Base-by-base conservation (phyloP, 1,140 invertebrate genomes). In the Hycleus cichorii region DNA sequence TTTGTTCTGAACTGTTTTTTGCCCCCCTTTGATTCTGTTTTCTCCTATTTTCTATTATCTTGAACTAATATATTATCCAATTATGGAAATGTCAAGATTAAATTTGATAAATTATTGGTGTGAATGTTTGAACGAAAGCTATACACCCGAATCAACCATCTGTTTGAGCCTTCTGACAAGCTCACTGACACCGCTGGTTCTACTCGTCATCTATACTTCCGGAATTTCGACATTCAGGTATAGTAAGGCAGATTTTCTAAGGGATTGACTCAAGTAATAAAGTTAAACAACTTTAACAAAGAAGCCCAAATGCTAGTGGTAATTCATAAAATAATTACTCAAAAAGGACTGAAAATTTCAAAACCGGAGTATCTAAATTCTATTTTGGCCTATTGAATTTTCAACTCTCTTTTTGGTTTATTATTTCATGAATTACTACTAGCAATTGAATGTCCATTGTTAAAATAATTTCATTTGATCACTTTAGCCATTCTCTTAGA, bases 131-230 rank as follows among this genome's bases (percentile, higher is more conserved):
- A 47, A 27, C n/a, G 27, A 47, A 50, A 4, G 32, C 4, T 50
- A 49, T 27, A 50, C 39, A 50, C 51, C 51, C 42, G 11, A 43
- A 53, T 53, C 51, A 46, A 45, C 42, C 51, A 53, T 53, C 51
- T 53, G 51, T 32, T 43, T 11, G 26, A 32, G 18, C 18, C 24
- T 24, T 43, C 45, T 52, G 50, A 52, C 48, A 44, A 44, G 18
- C 24, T 40, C 32, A 40, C 50, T 53, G 51, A 53, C 51, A 53
- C 26, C 40, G 48, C 11, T 18, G 39, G 25, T 49, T 24, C 47
- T 38, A 38, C 25, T 50, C 40, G 4, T 27, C 4, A 39, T 24
- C 27, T 10, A 38, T 24, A 49, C 32, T 32, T 32, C 32, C 32
- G 39, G 25, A 52, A 42, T 52, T 52, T 26, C 40, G 49, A 42